Conservation (phyloP, 2,113 vertebrate genomes). For the Pitta sordida region DNA sequence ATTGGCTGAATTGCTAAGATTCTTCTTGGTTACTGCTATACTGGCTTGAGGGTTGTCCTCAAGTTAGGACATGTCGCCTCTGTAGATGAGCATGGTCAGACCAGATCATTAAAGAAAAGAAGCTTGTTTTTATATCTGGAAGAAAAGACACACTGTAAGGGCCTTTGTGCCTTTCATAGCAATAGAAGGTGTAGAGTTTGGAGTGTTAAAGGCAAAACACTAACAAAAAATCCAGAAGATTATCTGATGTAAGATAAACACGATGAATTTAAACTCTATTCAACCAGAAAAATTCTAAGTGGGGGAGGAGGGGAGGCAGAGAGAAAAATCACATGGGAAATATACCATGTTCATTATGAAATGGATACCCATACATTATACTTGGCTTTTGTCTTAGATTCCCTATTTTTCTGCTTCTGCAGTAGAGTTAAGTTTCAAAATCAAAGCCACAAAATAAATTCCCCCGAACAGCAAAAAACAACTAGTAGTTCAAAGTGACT, state of each 20-base stretch:
- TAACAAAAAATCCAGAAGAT: neutral
- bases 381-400: neutral
- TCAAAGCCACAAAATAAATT: neutral
- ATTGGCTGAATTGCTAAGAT: neutral
- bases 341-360: fast-evolving
- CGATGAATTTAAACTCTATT: neutral
- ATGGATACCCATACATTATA: neutral
- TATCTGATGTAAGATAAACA: neutral
- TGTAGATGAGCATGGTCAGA: neutral
- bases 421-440: neutral
- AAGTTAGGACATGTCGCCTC: neutral
- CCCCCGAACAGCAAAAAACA: neutral
- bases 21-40: neutral
- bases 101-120: neutral
- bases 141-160: neutral
- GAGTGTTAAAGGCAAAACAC: neutral
- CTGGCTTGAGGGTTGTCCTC: neutral
- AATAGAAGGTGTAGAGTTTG: neutral
- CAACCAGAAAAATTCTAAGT: neutral
- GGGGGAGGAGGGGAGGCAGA: too few species aligned
- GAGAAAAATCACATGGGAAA: neutral
- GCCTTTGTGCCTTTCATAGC: neutral
- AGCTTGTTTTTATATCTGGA: neutral
- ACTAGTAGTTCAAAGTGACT: conserved; percentile 14
- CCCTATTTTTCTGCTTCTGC: neutral